Evolutionary conservation across 1,140 invertebrate species (phyloP).

Genomic region (Xylocopa sonorina): DNA sequence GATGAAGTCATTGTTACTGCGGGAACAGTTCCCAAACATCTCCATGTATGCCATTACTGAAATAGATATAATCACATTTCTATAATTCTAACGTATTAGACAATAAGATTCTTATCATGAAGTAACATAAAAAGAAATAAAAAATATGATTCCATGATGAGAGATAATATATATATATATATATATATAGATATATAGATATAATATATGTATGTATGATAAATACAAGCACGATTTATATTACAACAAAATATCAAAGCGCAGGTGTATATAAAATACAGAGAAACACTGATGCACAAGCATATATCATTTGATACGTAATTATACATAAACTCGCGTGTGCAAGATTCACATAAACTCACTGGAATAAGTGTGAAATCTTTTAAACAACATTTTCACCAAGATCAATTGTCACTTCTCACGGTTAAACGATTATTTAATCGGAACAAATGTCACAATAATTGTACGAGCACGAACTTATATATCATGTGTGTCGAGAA

Average conservation of each 20-base stretch:
- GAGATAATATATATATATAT: slow-evolving; percentile 26
- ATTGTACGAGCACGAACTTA: neutral
- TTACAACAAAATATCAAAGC: slow-evolving; percentile 57
- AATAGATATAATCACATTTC: slow-evolving; percentile 69
- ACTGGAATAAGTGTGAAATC: slow-evolving; percentile 69
- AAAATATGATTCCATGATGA: slow-evolving; percentile 43
- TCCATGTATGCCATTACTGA: slow-evolving; percentile 98
- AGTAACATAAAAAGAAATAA: slow-evolving; percentile 48
- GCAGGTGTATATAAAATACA: slow-evolving; percentile 38
- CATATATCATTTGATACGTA: slow-evolving; percentile 41
- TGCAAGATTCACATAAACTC: slow-evolving; percentile 49
- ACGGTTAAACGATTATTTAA: slow-evolving; percentile 7
- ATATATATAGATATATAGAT: slow-evolving; percentile 10
- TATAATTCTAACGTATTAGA: slow-evolving; percentile 21
- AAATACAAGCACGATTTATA: slow-evolving; percentile 56
- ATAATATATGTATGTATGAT: slow-evolving; percentile 42
- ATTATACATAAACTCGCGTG: slow-evolving; percentile 19
- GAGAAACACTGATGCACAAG: slow-evolving; percentile 64
- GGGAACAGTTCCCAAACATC: slow-evolving; percentile 94
- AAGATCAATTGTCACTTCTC: slow-evolving; percentile 2
- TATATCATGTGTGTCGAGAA: slow-evolving; percentile 3
- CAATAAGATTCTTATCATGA: neutral
- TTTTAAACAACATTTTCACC: slow-evolving; percentile 59
- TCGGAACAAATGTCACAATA: neutral
- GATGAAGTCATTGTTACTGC: slow-evolving; percentile 89